These are phyloP conservation scores for Leptinotarsa undecemlineata DNA, from an alignment of 1,140 invertebrate species.

Conservation along the genomic window DNA sequence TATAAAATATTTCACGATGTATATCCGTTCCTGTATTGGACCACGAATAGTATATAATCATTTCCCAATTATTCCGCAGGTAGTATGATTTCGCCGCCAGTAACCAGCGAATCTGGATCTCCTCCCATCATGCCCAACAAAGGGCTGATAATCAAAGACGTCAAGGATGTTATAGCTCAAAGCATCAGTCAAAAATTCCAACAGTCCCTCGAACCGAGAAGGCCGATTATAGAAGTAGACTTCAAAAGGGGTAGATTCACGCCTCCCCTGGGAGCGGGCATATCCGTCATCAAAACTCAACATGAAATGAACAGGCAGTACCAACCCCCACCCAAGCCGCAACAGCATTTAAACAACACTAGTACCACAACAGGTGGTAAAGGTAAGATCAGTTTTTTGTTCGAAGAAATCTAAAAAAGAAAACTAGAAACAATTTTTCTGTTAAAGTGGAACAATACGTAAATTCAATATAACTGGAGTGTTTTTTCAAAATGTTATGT, in stretches of 20 bases:
- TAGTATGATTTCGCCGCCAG: constrained; percentile 53
- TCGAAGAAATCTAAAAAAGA: no score
- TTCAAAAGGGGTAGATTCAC: constrained; percentile 62
- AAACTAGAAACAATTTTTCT: no score
- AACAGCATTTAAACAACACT: constrained; percentile 27
- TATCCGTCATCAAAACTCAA: constrained; percentile 49
- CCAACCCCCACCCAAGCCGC: constrained; percentile 43
- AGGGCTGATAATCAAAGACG: constrained; percentile 62
- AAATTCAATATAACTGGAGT: no score
- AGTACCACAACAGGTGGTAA: constrained; percentile 66
- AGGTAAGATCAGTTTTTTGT: constrained; percentile 48
- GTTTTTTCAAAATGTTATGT: no score
- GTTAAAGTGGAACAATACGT: no score
- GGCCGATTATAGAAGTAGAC: constrained; percentile 53
- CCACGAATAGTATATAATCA: not conserved
- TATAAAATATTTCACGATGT: no score
- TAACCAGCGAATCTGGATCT: constrained; percentile 58
- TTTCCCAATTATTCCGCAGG: constrained; percentile 11
- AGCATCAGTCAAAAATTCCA: constrained; percentile 88
- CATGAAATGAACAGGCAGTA: constrained; percentile 48
- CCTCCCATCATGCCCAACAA: constrained; percentile 61
- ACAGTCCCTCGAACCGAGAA: constrained; percentile 62
- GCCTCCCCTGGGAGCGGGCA: constrained; percentile 56
- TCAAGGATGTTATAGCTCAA: constrained; percentile 82
- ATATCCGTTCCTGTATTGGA: not conserved